Percentiles rank a stretch among this genome's conserved stretches.
Conservation (phyloP, 2,113 vertebrate species). For the Lethenteron reissneri region DNA sequence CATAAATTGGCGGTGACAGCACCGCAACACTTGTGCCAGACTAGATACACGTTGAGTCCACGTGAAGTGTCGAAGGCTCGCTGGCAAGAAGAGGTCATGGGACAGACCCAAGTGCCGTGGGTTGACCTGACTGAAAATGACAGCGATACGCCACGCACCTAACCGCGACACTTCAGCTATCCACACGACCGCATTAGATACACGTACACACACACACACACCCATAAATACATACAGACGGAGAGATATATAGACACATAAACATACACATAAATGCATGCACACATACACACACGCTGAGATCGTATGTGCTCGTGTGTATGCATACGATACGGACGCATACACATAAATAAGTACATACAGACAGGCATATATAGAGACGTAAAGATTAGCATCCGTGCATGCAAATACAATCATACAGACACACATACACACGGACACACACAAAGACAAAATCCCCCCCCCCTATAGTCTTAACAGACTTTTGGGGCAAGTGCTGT, state of each 20-base stretch:
- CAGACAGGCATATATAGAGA: neutral
- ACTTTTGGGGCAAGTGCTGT: too few species aligned
- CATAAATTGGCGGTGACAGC: too few species aligned
- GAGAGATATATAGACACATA: neutral
- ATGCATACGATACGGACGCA: neutral
- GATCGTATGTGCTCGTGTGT: neutral
- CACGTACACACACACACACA: neutral
- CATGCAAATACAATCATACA: neutral
- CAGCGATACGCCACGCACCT: too few species aligned
- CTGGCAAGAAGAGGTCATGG: too few species aligned
- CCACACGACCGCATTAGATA: neutral
- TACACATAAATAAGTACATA: neutral
- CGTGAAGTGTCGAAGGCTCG: too few species aligned
- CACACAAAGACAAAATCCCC: neutral
- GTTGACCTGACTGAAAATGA: too few species aligned
- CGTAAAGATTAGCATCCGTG: neutral
- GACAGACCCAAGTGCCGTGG: too few species aligned
- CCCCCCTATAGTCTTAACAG: too few species aligned
- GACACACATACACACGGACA: slow-evolving; percentile 1
- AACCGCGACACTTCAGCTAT: too few species aligned
- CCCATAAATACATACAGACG: neutral
- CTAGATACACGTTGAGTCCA: too few species aligned
- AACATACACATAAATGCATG: neutral
- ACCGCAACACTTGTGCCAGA: too few species aligned
- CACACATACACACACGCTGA: slow-evolving; percentile 1